Percentiles rank a stretch among this genome's conserved stretches.
These are phyloP conservation scores for Macrosiphum euphorbiae DNA, from an alignment of 2,888 invertebrate species.

Conservation along the genomic window DNA sequence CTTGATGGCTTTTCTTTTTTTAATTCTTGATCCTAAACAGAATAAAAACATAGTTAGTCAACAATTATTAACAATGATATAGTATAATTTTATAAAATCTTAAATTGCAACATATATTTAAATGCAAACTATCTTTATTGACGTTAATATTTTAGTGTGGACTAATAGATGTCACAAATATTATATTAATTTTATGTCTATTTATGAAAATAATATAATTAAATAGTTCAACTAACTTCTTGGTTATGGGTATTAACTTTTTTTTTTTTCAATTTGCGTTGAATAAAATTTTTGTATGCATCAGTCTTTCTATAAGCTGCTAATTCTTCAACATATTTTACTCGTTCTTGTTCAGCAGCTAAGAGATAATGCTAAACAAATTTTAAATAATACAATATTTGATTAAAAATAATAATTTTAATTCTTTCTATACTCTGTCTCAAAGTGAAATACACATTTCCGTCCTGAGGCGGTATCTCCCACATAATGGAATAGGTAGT, in stretches of 20 bases:
- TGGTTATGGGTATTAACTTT: slow-evolving; percentile 64
- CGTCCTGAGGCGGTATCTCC: too few species aligned
- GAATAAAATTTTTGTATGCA: slow-evolving; percentile 82
- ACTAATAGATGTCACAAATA: neutral
- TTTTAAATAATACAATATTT: neutral
- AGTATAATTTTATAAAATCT: neutral
- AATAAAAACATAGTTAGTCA: neutral
- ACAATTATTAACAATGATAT: neutral
- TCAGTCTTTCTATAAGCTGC: slow-evolving; percentile 91
- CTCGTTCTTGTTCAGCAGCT: slow-evolving; percentile 93
- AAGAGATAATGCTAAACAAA: slow-evolving; percentile 81
- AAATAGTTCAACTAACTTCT: slow-evolving; percentile 15
- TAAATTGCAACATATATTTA: neutral
- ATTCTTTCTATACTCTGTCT: neutral
- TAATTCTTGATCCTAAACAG: slow-evolving; percentile 69
- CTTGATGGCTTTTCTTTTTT: slow-evolving; percentile 70
- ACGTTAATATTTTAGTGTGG: neutral
- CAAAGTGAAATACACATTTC: too few species aligned
- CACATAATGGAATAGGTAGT: too few species aligned
- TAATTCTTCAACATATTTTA: slow-evolving; percentile 86
- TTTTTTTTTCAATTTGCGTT: slow-evolving; percentile 69
- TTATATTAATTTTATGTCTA: neutral
- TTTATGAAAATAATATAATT: neutral
- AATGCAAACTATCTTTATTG: neutral
- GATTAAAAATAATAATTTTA: neutral